These are phyloP conservation scores for Clitarchus hookeri DNA, from an alignment of 2,888 invertebrate genomes.

Conservation along the genomic window DNA sequence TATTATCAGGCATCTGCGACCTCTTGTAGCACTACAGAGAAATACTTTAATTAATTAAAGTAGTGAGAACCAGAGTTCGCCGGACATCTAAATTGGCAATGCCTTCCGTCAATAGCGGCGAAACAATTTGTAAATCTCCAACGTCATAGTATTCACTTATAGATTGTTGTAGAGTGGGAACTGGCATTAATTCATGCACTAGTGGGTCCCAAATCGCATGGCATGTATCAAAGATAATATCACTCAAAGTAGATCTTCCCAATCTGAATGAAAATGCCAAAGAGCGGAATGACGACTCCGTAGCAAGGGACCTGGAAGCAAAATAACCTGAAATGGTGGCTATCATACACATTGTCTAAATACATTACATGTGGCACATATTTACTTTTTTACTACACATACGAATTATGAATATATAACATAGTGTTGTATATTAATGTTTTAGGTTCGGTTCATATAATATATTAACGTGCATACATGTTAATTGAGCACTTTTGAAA, in stretches of 20 bases:
- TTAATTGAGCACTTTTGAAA: too few species aligned
- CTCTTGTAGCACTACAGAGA: conserved; percentile 7
- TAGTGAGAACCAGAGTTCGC: not conserved
- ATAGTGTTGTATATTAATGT: not conserved
- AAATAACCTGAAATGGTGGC: not conserved
- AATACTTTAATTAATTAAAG: not conserved
- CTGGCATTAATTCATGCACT: not conserved
- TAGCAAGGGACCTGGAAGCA: not conserved
- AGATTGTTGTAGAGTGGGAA: not conserved
- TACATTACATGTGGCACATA: too few species aligned
- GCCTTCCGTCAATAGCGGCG: not conserved
- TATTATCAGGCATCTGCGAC: not conserved
- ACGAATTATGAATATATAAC: not conserved
- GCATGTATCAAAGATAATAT: not conserved
- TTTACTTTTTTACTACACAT: not conserved
- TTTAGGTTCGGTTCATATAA: too few species aligned
- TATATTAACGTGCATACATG: too few species aligned
- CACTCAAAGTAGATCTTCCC: not conserved
- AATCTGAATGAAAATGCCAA: conserved; percentile 18
- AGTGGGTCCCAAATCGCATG: not conserved
- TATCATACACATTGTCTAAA: too few species aligned
- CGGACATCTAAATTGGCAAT: not conserved
- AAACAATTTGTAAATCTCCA: not conserved
- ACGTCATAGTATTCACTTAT: not conserved
- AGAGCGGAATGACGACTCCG: not conserved